phyloP scores from a whole-genome alignment of 2,113 vertebrate species.

The Vidua macroura region DNA sequence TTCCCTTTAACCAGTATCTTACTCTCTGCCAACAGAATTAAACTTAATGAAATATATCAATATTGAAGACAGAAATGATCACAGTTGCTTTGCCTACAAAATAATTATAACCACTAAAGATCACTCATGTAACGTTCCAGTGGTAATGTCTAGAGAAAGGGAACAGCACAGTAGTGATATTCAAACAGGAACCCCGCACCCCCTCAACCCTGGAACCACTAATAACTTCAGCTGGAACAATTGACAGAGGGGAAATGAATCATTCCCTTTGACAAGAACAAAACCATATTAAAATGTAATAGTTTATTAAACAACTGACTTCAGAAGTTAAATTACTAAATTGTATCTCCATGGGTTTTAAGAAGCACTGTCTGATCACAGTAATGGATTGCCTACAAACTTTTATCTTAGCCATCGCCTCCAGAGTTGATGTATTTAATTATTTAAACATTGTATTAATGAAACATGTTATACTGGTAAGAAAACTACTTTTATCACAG shows the following conservation, averaged over 20 bases:
- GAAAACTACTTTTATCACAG: conserved; percentile 63
- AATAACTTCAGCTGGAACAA: conserved; percentile 47
- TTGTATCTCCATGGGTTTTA: conserved; percentile 59
- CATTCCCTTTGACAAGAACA: conserved; percentile 47
- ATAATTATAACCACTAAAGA: conserved; percentile 24
- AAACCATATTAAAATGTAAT: conserved; percentile 57
- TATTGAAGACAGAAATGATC: conserved; percentile 27
- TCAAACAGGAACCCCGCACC: neutral
- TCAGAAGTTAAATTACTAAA: conserved; percentile 69
- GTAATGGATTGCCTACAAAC: conserved; percentile 71
- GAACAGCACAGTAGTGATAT: neutral
- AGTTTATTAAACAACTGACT: conserved; percentile 69
- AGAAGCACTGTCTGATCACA: conserved; percentile 58
- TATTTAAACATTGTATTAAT: conserved; percentile 72
- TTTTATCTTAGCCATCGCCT: conserved; percentile 68
- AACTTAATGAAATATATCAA: conserved; percentile 53
- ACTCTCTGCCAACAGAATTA: conserved; percentile 37
- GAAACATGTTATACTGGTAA: conserved; percentile 68
- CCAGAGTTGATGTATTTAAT: conserved; percentile 71
- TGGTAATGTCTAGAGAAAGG: conserved; percentile 10
- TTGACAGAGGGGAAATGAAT: conserved; percentile 54
- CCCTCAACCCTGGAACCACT: conserved; percentile 14
- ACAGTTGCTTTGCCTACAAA: conserved; percentile 14
- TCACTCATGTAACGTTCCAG: neutral
- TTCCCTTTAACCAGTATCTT: conserved; percentile 14